Base-by-base conservation (phyloP, 1,140 invertebrate species). In the Drosophila obscura region DNA sequence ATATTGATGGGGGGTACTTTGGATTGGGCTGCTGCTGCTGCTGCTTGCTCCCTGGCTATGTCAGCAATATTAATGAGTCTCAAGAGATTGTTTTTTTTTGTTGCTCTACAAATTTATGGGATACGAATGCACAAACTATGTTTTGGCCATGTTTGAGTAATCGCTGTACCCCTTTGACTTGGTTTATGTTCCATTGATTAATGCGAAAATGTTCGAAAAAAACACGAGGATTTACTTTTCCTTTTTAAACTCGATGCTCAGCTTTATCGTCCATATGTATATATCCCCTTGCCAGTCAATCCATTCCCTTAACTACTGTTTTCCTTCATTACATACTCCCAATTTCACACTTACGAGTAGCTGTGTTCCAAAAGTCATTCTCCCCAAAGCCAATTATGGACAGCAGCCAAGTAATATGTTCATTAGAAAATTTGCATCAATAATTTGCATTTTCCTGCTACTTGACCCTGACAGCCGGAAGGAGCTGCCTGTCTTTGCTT, bases 351-450 rank as follows among this genome's bases (percentile, higher is more conserved):
- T 5, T 6, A 5, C 22, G 22, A 4, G 22, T 24, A 0, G 2
- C 11, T 24, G 3, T 3, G 5, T 44, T 13, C 16, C 31, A 48
- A 19, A 57, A 22, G 45, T 26, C 8, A 46, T 51, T 7, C 35
- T 51, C 41, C 45, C 3, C 13, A 28, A 31, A 46, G 55, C 26
- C 43, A 57, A 57, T 57, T 57, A 19, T 39, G 16, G 16, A 53
- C 35, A 53, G 9, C 31, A 26, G 41, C 24, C 9, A 19, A 13
- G 56, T 72, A 72, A 55, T 73, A 73, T 56, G 71, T 73, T 73
- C 46, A 73, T 74, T 74, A 59, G n/a, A 49, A 60, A 76, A 76
- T 76, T 76, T 68, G 73, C 72, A 76, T 56, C 63, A 76, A 68
- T 76, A 75, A 76, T 76, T 76, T 75, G 55, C 73, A 75, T 75